phyloP scores from a whole-genome alignment of 2,113 vertebrate species.

The Hassar affinis region DNA sequence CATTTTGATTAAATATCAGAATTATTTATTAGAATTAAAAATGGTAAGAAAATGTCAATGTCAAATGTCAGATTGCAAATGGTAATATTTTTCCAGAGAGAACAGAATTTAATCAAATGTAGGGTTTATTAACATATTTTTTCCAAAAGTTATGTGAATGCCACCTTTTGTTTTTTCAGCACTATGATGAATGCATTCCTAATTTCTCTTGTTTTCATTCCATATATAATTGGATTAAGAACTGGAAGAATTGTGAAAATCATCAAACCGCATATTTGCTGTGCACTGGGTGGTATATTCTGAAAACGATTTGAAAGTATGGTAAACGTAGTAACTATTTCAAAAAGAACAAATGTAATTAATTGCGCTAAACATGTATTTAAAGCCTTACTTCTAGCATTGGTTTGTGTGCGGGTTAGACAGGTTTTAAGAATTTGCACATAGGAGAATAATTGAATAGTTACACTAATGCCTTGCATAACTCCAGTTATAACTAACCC shows the following conservation, averaged over 20 bases:
- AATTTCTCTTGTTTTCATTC: constrained; percentile 51
- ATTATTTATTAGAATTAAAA: too few species aligned
- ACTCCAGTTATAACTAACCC: constrained; percentile 43
- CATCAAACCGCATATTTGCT: constrained; percentile 26
- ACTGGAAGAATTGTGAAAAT: constrained; percentile 34
- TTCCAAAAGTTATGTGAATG: neutral
- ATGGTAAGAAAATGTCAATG: too few species aligned
- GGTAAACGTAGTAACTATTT: neutral
- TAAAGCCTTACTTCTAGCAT: constrained; percentile 49
- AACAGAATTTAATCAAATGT: too few species aligned
- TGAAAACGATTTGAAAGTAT: constrained; percentile 45
- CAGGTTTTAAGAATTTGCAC: constrained; percentile 43
- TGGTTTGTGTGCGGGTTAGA: constrained; percentile 23
- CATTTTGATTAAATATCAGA: too few species aligned
- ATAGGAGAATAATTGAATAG: constrained; percentile 46
- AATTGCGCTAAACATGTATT: constrained; percentile 49
- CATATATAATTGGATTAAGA: constrained; percentile 51
- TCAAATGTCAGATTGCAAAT: too few species aligned
- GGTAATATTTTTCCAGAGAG: too few species aligned
- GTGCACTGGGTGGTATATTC: constrained; percentile 11
- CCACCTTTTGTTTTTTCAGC: constrained; percentile 27
- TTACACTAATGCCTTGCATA: constrained; percentile 34
- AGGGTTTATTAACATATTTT: too few species aligned
- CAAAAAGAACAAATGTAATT: constrained; percentile 37
- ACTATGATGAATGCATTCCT: constrained; percentile 21